Evolutionary conservation across 2,888 invertebrate genomes (phyloP).

Genomic region (Tanypteryx hageni): DNA sequence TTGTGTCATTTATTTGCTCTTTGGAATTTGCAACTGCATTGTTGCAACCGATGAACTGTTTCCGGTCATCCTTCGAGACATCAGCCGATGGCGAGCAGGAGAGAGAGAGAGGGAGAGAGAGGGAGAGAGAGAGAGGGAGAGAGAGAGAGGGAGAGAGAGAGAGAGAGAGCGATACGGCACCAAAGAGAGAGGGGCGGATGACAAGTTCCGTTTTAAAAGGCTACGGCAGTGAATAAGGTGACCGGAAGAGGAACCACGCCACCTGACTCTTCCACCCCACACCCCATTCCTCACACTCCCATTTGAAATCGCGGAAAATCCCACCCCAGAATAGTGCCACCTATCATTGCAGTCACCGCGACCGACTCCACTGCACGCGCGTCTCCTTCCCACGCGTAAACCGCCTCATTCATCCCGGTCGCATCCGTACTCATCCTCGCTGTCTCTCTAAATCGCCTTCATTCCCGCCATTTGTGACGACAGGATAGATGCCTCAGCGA

Average conservation of each 20-base stretch:
- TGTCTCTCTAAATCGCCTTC: not conserved
- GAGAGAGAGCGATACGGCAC: constrained; percentile 7
- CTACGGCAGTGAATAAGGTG: constrained; percentile 9
- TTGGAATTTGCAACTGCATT: not conserved
- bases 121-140: not conserved
- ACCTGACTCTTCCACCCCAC: not conserved
- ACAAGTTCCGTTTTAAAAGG: not conserved
- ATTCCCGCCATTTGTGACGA: not conserved
- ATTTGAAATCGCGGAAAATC: constrained; percentile 8
- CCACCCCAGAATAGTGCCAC: not conserved
- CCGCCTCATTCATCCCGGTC: not conserved
- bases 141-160: not conserved
- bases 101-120: not conserved
- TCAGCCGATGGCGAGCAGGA: not conserved
- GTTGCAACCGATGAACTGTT: constrained; percentile 25
- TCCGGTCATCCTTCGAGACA: constrained; percentile 17
- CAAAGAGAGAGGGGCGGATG: not conserved
- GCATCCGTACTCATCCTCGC: not conserved
- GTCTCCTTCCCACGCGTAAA: not conserved
- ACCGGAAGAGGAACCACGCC: not conserved
- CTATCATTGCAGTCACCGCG: not conserved
- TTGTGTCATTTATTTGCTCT: not conserved
- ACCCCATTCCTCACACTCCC: not conserved
- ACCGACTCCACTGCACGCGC: not conserved
- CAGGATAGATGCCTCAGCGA: too few relatives aligned